Base-by-base conservation (phyloP, 1,140 invertebrate genomes). In the Sitodiplosis mosellana region DNA sequence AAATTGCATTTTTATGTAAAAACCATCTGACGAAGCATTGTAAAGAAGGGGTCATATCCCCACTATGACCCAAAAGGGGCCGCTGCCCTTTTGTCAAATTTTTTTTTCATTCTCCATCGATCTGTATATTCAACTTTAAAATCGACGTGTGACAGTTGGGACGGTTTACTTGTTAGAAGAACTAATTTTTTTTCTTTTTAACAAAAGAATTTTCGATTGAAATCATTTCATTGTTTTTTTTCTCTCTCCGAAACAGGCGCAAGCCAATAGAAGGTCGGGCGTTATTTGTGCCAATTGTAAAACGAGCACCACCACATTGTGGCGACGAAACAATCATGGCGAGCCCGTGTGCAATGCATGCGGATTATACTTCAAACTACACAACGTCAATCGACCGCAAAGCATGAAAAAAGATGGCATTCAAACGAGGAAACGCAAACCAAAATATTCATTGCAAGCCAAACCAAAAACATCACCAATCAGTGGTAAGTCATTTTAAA, bases 391-490 rank as follows among this genome's bases (percentile, higher is more conserved):
- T 61, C 73, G 82, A 50, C 92, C 92, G 12, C 63, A 89, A 46
- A 85, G 86, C 44, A 95, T 96, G 91, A 89, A 90, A 61, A 96
- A 96, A 65, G 90, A 95, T 49, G 86, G 85, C 8, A 94, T 95
- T 57, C 90, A 94, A 65, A 91, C 85, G 20, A 67, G 91, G 40
- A 94, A 94, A 61, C 70, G 91, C 49, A 92, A 92, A 62, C 85
- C 85, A 33, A 87, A 87, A 63, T 74, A 65, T 15, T 21, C 37
- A 44, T 34, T 22, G n/a, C 17, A 14, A n/a, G 12, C 20, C 4
- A 10, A 14, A n/a, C 22, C 17, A 44, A 33, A 27, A 44, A 33
- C 8, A 1, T 19, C 15, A 46, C 34, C 21, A 12, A 41, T 44
- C 21, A 33, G 20, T 15, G 21, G 37, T 48, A 33, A 36, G 41